Percentiles rank a stretch among this genome's conserved stretches.
These are phyloP conservation scores for Xyrauchen texanus DNA, from an alignment of 2,113 vertebrate genomes.

Conservation along the genomic window DNA sequence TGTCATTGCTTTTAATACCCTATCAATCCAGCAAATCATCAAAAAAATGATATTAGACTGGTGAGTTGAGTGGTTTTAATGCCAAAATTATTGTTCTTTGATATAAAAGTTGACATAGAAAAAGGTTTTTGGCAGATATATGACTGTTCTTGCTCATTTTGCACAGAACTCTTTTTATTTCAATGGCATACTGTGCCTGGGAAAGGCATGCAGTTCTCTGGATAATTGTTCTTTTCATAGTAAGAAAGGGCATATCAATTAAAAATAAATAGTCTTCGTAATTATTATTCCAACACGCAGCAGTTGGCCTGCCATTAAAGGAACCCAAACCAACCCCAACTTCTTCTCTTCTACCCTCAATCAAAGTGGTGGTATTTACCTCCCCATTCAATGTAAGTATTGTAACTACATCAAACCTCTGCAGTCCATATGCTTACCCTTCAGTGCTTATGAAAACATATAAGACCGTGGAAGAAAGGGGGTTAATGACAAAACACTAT, in stretches of 20 bases:
- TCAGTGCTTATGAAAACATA: slow-evolving; percentile 50
- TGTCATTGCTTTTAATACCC: slow-evolving; percentile 76
- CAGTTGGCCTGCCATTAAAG: slow-evolving; percentile 68
- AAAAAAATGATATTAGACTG: slow-evolving; percentile 73
- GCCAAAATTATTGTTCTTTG: slow-evolving; percentile 70
- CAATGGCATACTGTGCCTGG: slow-evolving; percentile 76
- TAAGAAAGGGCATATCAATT: slow-evolving; percentile 83
- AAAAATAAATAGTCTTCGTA: slow-evolving; percentile 79
- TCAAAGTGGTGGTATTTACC: slow-evolving; percentile 57
- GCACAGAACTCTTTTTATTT: slow-evolving; percentile 72
- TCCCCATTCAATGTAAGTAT: slow-evolving; percentile 50
- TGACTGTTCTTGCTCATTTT: slow-evolving; percentile 70
- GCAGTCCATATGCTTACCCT: slow-evolving; percentile 60
- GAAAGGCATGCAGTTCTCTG: slow-evolving; percentile 69
- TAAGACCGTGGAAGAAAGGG: slow-evolving; percentile 36
- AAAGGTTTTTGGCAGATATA: slow-evolving; percentile 62
- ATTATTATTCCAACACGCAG: slow-evolving; percentile 78
- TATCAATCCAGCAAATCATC: slow-evolving; percentile 78
- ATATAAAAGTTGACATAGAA: slow-evolving; percentile 66
- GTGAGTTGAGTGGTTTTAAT: slow-evolving; percentile 72
- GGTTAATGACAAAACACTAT: slow-evolving; percentile 48
- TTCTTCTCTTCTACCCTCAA: slow-evolving; percentile 39
- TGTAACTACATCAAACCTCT: slow-evolving; percentile 59
- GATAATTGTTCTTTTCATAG: slow-evolving; percentile 82
- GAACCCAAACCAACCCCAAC: slow-evolving; percentile 51